phyloP scores from a whole-genome alignment of 2,113 vertebrate species.

The Gymnobelideus leadbeateri region DNA sequence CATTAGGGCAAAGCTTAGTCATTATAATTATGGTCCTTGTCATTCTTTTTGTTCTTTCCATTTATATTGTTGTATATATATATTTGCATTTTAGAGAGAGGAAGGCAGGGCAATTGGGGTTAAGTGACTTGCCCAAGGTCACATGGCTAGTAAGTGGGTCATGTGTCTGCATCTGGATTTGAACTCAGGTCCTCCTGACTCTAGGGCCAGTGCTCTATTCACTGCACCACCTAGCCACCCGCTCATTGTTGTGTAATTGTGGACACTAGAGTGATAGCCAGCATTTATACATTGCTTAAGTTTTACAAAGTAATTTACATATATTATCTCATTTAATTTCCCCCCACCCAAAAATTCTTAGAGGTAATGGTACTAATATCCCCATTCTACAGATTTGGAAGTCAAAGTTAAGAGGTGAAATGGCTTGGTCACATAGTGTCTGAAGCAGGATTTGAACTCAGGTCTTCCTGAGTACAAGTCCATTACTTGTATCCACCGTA shows the following conservation, averaged over 20 bases:
- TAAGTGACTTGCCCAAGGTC: no score
- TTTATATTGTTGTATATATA: not conserved
- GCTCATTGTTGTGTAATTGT: not conserved
- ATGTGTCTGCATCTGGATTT: no score
- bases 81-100: no score
- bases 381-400: not conserved
- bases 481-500: not conserved
- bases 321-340: not conserved
- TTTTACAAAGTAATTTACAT: not conserved
- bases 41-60: not conserved
- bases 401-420: not conserved
- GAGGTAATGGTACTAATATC: not conserved
- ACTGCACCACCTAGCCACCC: no score
- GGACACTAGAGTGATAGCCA: not conserved
- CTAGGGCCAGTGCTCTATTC: no score
- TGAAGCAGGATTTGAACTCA: not conserved
- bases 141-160: no score
- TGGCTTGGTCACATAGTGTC: not conserved
- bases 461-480: not conserved
- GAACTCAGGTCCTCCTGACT: no score
- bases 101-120: no score
- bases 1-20: not conserved
- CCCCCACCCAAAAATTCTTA: not conserved
- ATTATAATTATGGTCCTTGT: not conserved
- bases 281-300: not conserved